Percentiles rank a stretch among this genome's conserved stretches.
Conservation (phyloP, 2,888 invertebrate species). For the Athripsodes cinereus region DNA sequence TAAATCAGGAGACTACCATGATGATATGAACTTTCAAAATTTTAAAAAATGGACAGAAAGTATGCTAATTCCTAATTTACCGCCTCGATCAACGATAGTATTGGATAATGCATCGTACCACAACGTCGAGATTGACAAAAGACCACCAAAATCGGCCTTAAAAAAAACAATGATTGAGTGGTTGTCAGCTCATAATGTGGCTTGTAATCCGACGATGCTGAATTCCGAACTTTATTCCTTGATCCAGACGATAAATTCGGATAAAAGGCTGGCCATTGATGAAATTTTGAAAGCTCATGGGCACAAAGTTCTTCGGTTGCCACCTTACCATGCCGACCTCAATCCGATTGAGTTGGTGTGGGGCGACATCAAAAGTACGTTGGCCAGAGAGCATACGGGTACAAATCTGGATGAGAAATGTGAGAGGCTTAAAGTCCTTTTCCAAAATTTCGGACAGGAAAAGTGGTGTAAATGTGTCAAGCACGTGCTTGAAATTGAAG, state of each 20-base stretch:
- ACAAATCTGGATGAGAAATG: background rate
- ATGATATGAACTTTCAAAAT: slow-evolving; percentile 1
- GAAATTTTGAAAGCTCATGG: background rate
- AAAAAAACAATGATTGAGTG: slow-evolving; percentile 1
- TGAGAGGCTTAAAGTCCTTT: background rate
- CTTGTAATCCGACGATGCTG: background rate
- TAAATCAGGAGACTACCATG: background rate
- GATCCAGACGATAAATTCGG: background rate
- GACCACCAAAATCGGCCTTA: background rate
- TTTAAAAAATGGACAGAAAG: background rate
- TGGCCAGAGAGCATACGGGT: background rate
- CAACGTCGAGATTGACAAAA: slow-evolving; percentile 1
- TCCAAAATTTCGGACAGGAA: background rate
- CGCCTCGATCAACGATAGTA: background rate
- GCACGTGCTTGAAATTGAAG: background rate
- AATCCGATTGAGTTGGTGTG: slow-evolving; percentile 1
- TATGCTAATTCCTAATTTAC: background rate
- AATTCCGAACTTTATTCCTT: background rate
- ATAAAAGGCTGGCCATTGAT: background rate
- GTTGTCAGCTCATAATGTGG: background rate
- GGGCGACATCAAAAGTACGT: background rate
- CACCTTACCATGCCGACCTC: slow-evolving; percentile 3
- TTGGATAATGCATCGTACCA: background rate
- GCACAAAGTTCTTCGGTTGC: background rate
- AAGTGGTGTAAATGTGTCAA: background rate